These are phyloP conservation scores for Craniophora ligustri DNA, from an alignment of 2,888 invertebrate species.

Conservation along the genomic window DNA sequence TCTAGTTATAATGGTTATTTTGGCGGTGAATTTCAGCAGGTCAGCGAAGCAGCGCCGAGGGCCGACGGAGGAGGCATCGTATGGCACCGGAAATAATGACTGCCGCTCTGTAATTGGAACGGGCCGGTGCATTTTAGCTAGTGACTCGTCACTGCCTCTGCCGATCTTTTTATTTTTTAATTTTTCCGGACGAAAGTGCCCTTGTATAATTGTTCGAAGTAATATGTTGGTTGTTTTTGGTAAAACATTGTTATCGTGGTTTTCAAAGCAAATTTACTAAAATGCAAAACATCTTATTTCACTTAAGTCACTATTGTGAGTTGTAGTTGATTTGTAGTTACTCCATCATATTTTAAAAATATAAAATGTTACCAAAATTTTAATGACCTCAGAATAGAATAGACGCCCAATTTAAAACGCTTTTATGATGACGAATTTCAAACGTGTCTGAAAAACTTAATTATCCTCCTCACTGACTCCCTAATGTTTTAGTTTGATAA, in stretches of 20 bases:
- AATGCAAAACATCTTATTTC: not conserved
- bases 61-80: slow-evolving; percentile 73
- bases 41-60: slow-evolving; percentile 73
- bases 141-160: slow-evolving; percentile 47
- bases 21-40: slow-evolving; percentile 75
- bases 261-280: not conserved
- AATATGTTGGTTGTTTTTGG: slow-evolving; percentile 7
- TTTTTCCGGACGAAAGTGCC: slow-evolving; percentile 17
- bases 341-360: too few relatives aligned
- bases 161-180: slow-evolving; percentile 24
- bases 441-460: too few relatives aligned
- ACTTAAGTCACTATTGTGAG: too few relatives aligned
- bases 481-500: too few relatives aligned
- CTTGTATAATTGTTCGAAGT: slow-evolving; percentile 32
- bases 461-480: too few relatives aligned
- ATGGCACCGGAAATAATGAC: slow-evolving; percentile 84
- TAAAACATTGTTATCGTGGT: not conserved
- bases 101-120: slow-evolving; percentile 85
- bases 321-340: too few relatives aligned
- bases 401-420: too few relatives aligned
- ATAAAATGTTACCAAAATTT: too few relatives aligned
- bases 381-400: too few relatives aligned
- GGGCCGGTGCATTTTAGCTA: slow-evolving; percentile 68
- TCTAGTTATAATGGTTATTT: slow-evolving; percentile 62
- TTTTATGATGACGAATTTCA: too few relatives aligned